Conservation (phyloP, 1,140 invertebrate genomes). For the Diabrotica undecimpunctata region DNA sequence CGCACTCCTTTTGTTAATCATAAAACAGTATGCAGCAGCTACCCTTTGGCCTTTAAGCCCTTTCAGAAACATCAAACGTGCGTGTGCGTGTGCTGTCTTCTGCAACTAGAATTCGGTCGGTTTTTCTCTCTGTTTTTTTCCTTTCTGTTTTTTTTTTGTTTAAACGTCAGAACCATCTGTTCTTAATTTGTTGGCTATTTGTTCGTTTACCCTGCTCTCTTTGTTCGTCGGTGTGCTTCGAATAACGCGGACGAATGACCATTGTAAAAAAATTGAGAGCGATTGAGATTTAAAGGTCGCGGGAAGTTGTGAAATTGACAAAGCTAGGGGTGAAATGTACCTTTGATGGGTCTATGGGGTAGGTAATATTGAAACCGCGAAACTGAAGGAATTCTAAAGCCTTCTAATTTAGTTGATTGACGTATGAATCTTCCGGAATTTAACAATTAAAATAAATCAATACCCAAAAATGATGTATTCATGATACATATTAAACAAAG, state of each 20-base stretch:
- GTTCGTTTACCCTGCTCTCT: conserved; percentile 32
- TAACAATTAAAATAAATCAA: too few species aligned
- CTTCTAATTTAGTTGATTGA: too few species aligned
- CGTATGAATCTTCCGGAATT: too few species aligned
- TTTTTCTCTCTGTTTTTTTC: conserved; percentile 19
- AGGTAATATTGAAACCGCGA: too few species aligned
- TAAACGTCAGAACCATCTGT: conserved; percentile 40
- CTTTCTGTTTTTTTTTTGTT: conserved; percentile 34
- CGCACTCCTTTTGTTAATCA: conserved; percentile 3
- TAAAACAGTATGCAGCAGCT: conserved; percentile 3
- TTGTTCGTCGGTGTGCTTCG: not conserved
- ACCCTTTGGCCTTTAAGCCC: conserved; percentile 4
- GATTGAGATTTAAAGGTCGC: not conserved
- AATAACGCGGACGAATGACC: not conserved
- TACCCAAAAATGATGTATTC: too few species aligned
- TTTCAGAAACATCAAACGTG: conserved; percentile 12
- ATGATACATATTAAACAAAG: too few species aligned
- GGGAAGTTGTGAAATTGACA: not conserved
- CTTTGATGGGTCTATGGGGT: not conserved
- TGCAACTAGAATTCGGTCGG: conserved; percentile 29
- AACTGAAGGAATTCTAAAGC: too few species aligned
- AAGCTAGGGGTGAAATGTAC: not conserved
- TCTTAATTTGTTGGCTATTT: conserved; percentile 42
- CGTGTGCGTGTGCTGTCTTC: conserved; percentile 36
- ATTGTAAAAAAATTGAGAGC: conserved; percentile 1